Percentiles rank a stretch among this genome's conserved stretches.
These are phyloP conservation scores for Sphaerodactylus townsendi DNA, from an alignment of 2,113 vertebrate genomes.

Conservation along the genomic window DNA sequence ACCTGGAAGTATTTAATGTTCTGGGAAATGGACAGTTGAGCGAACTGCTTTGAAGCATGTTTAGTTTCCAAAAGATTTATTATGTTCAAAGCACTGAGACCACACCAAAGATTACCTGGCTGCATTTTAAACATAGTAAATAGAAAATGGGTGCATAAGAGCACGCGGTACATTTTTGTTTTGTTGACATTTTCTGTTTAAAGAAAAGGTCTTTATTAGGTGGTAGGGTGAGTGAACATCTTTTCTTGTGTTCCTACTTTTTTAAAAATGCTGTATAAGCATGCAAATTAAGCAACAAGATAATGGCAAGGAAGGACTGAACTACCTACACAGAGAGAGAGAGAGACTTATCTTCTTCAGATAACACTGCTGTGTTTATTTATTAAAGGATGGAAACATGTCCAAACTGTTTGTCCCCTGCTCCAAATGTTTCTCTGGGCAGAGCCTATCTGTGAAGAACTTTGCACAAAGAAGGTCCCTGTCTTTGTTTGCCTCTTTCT, in stretches of 20 bases:
- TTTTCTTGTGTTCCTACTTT: neutral
- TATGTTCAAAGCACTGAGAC: neutral
- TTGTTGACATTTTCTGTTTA: neutral
- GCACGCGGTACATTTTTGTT: no score
- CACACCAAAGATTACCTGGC: neutral
- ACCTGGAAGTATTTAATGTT: neutral
- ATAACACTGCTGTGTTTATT: neutral
- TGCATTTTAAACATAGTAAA: neutral
- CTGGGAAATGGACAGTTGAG: neutral
- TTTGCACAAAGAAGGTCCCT: slow-evolving; percentile 5
- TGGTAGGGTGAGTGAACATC: no score
- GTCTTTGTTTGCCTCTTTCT: slow-evolving; percentile 2
- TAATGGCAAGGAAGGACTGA: neutral
- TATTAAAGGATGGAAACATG: neutral
- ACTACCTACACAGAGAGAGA: neutral
- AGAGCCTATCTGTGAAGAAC: neutral
- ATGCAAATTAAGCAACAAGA: neutral
- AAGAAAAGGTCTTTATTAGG: neutral
- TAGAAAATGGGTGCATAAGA: neutral
- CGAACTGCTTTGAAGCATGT: neutral
- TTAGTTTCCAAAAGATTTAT: slow-evolving; percentile 6
- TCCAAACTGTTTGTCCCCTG: neutral
- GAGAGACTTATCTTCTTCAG: neutral
- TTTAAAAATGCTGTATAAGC: neutral
- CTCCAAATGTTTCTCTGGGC: neutral